phyloP scores from a whole-genome alignment of 2,888 invertebrate species.

The Serrognathus titanus region DNA sequence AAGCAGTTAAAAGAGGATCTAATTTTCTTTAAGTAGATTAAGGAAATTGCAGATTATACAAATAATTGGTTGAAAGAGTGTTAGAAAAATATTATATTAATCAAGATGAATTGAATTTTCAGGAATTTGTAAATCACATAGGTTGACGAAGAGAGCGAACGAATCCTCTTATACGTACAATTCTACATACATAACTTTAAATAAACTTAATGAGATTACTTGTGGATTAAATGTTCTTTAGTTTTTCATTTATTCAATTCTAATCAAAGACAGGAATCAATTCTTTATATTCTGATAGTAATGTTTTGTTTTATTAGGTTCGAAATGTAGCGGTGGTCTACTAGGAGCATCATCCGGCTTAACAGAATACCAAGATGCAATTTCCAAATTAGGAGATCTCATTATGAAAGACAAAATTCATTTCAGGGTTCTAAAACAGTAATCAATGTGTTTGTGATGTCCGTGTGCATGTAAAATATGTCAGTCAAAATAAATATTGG shows the following conservation, averaged over 20 bases:
- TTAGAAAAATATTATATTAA: too few relatives aligned
- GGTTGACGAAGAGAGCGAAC: too few relatives aligned
- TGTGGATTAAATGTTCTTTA: background rate
- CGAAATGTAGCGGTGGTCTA: slow-evolving; percentile 14
- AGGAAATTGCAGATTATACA: too few relatives aligned
- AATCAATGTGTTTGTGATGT: slow-evolving; percentile 5
- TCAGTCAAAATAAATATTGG: slow-evolving; percentile 1
- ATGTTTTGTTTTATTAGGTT: background rate
- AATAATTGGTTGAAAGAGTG: too few relatives aligned
- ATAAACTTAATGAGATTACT: background rate
- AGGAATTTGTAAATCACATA: too few relatives aligned
- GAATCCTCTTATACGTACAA: too few relatives aligned
- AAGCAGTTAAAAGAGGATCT: too few relatives aligned
- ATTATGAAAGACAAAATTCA: slow-evolving; percentile 61
- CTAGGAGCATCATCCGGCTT: slow-evolving; percentile 36
- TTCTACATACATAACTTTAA: too few relatives aligned
- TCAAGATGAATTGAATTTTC: too few relatives aligned
- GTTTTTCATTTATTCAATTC: background rate
- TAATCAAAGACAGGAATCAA: background rate
- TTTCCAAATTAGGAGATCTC: slow-evolving; percentile 58
- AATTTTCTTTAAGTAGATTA: too few relatives aligned
- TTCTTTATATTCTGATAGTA: too few relatives aligned
- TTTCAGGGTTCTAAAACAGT: slow-evolving; percentile 3
- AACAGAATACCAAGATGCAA: slow-evolving; percentile 63
- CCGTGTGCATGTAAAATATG: slow-evolving; percentile 1